A percentile compares a stretch with the other conserved stretches of the same genome.
Conservation (phyloP, 2,113 vertebrate species). For the Pseudorasbora parva region DNA sequence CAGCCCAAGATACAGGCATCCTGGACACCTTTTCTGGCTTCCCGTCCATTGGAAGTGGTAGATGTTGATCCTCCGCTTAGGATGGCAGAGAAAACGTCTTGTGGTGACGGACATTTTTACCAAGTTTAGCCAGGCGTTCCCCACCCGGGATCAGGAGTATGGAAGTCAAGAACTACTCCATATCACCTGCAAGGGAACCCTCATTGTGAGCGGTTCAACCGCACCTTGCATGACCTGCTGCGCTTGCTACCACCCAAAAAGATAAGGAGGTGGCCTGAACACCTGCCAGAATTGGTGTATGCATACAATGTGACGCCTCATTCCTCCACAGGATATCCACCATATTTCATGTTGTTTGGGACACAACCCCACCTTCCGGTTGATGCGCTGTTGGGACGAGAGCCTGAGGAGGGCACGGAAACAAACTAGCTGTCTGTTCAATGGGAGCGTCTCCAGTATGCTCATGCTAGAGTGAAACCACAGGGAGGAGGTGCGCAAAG, state of each 20-base stretch:
- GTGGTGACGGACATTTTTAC: background rate
- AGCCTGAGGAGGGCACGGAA: too few relatives aligned
- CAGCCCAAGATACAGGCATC: constrained; percentile 4
- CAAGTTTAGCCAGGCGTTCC: background rate
- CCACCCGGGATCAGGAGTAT: too few relatives aligned
- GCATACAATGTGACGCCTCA: background rate
- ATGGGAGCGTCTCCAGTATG: background rate
- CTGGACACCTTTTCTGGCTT: background rate
- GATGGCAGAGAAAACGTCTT: background rate
- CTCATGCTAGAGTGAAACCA: background rate
- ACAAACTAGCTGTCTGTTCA: background rate
- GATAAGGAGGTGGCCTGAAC: background rate
- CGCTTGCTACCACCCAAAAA: background rate
- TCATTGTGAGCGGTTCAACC: too few relatives aligned
- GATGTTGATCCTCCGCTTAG: background rate
- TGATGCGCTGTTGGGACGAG: background rate
- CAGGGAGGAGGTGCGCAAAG: background rate
- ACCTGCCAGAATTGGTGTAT: background rate
- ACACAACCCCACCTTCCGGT: background rate
- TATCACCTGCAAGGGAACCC: too few relatives aligned
- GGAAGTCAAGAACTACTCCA: too few relatives aligned
- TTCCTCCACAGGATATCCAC: background rate
- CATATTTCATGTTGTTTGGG: background rate
- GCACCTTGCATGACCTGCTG: too few relatives aligned
- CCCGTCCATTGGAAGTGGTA: background rate